Conservation (phyloP, 2,797 vertebrate genomes). For the Betta splendens region DNA sequence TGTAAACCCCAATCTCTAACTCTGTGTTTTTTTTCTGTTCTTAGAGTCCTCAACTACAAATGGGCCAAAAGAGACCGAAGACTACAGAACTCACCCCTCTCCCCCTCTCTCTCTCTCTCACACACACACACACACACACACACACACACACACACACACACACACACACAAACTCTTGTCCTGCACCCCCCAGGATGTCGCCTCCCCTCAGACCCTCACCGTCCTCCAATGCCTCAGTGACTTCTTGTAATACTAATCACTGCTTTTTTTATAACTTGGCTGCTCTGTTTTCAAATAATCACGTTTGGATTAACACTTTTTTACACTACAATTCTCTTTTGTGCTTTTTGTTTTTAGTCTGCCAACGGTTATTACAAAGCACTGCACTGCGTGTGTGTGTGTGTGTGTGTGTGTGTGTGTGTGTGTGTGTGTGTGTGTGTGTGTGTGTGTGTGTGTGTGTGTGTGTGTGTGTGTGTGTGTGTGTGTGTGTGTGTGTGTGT, state of each 20-base stretch:
- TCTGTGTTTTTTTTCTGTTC: slow-evolving; percentile 17
- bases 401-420: too few species aligned
- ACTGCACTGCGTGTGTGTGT: slow-evolving; percentile 36
- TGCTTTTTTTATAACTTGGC: slow-evolving; percentile 71
- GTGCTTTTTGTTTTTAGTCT: slow-evolving; percentile 13
- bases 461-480: slow-evolving; percentile 31
- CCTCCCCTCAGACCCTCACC: slow-evolving; percentile 48
- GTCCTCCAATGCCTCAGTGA: slow-evolving; percentile 77
- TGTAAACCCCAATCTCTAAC: slow-evolving; percentile 1
- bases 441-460: slow-evolving; percentile 35
- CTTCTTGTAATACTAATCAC: slow-evolving; percentile 76
- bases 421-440: slow-evolving; percentile 26
- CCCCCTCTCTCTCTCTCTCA: slow-evolving; percentile 28
- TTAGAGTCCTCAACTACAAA: slow-evolving; percentile 61
- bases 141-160: slow-evolving; percentile 34
- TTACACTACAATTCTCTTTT: slow-evolving; percentile 72
- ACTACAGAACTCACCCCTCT: slow-evolving; percentile 57
- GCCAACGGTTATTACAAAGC: slow-evolving; percentile 40
- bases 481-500: too few species aligned
- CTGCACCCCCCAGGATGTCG: slow-evolving; percentile 72
- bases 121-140: slow-evolving; percentile 32
- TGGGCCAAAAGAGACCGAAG: slow-evolving; percentile 69
- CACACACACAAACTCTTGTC: slow-evolving; percentile 50
- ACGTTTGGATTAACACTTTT: slow-evolving; percentile 70
- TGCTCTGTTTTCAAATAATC: slow-evolving; percentile 66